A percentile compares a stretch with the other conserved stretches of the same genome.
Evolutionary conservation across 2,113 vertebrate genomes (phyloP).

Genomic region (Plestiodon gilberti): DNA sequence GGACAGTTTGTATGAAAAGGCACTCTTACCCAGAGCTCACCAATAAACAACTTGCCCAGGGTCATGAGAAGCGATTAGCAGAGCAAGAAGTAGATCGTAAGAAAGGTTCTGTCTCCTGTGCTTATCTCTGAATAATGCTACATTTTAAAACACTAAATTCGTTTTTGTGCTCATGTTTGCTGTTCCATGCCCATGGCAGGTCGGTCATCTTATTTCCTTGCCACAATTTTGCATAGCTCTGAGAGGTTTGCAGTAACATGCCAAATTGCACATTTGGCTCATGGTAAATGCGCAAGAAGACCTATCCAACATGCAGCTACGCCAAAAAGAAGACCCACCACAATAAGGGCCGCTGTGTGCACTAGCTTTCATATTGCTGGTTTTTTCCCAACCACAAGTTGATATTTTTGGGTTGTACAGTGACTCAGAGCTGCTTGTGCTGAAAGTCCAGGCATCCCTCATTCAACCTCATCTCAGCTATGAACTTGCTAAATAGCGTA

Average conservation of each 20-base stretch:
- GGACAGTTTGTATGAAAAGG: too few species aligned
- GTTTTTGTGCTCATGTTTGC: neutral
- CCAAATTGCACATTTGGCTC: neutral
- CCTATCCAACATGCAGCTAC: neutral
- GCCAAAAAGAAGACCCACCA: neutral
- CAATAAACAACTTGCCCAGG: slow-evolving; percentile 32
- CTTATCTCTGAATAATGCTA: neutral
- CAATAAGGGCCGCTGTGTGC: neutral
- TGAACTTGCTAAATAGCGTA: neutral
- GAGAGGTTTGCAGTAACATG: neutral
- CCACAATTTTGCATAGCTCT: neutral
- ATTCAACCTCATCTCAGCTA: neutral
- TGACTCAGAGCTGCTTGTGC: neutral
- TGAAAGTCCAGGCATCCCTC: neutral
- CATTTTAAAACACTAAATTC: neutral
- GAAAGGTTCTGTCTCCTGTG: neutral
- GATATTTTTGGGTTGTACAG: neutral
- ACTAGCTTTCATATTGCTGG: too few species aligned
- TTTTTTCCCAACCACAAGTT: neutral
- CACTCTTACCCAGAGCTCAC: slow-evolving; percentile 50
- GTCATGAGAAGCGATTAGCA: too few species aligned
- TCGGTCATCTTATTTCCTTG: neutral
- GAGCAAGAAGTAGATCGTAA: neutral
- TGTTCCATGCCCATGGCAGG: neutral
- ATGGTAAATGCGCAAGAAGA: neutral